These are phyloP conservation scores for Apodemus speciosus DNA, from an alignment of 2,113 vertebrate species.

Conservation along the genomic window DNA sequence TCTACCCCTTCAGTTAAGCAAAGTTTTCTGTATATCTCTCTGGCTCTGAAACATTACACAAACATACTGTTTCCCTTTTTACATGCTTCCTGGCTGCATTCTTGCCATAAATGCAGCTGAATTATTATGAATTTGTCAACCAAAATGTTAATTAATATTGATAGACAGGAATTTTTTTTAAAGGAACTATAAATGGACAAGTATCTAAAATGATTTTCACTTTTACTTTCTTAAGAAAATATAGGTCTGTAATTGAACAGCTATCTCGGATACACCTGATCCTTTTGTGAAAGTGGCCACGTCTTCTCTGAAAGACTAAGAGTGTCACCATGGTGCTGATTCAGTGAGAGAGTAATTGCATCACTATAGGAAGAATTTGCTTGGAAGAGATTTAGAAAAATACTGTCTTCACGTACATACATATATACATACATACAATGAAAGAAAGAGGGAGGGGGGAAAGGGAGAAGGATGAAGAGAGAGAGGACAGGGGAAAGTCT, in stretches of 20 bases:
- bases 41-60: not conserved
- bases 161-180: not conserved
- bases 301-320: not conserved
- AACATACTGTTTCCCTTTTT: not conserved
- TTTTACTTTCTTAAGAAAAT: constrained; percentile 9
- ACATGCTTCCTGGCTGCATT: not conserved
- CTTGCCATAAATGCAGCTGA: not conserved
- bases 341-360: not conserved
- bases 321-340: not conserved
- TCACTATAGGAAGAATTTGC: not conserved
- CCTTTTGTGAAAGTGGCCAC: not conserved
- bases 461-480: not conserved
- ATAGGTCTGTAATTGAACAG: not conserved
- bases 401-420: not conserved
- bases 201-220: not conserved
- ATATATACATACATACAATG: not conserved
- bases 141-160: not conserved
- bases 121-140: not conserved
- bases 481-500: not conserved
- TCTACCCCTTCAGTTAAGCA: not conserved
- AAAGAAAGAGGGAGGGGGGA: not conserved
- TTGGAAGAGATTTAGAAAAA: not conserved
- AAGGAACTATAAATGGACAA: not conserved
- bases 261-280: not conserved
- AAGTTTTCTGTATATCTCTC: not conserved